These are phyloP conservation scores for Deroptyus accipitrinus DNA, from an alignment of 2,113 vertebrate genomes.

Conservation along the genomic window DNA sequence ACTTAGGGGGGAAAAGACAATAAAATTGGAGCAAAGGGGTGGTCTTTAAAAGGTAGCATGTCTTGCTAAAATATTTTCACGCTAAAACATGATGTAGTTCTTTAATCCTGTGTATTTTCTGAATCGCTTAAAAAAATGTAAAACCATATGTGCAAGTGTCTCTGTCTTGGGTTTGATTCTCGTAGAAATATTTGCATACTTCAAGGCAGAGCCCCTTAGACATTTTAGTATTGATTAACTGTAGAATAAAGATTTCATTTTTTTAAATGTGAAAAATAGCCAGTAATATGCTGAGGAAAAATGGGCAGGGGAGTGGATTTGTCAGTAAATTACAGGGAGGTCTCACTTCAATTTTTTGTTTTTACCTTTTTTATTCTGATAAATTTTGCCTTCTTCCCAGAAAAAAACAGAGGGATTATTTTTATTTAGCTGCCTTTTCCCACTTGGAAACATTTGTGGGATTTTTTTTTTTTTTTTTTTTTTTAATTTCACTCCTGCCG, in stretches of 20 bases:
- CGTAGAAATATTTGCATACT: background rate
- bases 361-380: background rate
- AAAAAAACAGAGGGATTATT: background rate
- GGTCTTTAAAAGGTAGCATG: background rate
- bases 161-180: background rate
- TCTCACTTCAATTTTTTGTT: background rate
- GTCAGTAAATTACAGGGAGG: background rate
- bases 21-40: background rate
- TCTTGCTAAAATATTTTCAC: background rate
- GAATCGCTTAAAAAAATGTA: background rate
- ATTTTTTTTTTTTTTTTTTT: too few relatives aligned
- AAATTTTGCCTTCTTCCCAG: background rate
- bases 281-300: background rate
- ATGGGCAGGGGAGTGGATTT: rapidly evolving
- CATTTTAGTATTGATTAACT: background rate
- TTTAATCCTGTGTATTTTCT: background rate
- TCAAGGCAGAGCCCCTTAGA: background rate
- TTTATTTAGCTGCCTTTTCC: background rate
- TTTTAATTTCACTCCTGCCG: background rate
- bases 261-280: background rate
- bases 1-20: background rate
- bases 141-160: background rate
- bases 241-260: background rate
- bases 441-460: background rate
- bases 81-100: background rate